These are phyloP conservation scores for Prunella himalayana DNA, from an alignment of 2,113 vertebrate species.

Conservation along the genomic window DNA sequence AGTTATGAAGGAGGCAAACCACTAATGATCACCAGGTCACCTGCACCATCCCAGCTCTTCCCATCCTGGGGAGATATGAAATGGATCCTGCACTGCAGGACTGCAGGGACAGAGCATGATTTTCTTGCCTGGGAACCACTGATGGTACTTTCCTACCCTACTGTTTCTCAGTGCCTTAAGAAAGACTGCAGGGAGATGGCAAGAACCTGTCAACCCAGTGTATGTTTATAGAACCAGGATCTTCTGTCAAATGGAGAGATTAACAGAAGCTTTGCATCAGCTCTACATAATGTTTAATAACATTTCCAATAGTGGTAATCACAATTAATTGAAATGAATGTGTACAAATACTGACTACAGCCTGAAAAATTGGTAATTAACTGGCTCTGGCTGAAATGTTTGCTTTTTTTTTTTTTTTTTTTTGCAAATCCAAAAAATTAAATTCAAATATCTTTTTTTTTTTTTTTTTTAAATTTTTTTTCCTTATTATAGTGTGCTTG, in stretches of 20 bases:
- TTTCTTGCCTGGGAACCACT: not conserved
- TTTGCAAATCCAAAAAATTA: not conserved
- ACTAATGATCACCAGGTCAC: not conserved
- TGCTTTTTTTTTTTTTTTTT: not conserved
- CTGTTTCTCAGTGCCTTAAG: not conserved
- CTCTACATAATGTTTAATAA: not conserved
- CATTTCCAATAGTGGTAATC: not conserved
- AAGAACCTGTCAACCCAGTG: not conserved
- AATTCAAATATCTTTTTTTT: not conserved
- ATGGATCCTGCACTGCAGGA: not conserved
- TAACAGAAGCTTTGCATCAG: not conserved
- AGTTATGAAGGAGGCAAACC: not conserved
- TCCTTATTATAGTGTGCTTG: not conserved
- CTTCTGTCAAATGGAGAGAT: not conserved
- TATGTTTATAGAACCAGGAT: not conserved
- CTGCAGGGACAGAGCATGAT: rapidly evolving
- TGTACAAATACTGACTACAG: not conserved
- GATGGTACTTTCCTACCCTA: not conserved
- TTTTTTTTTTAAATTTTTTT: too few species aligned
- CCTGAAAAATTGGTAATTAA: not conserved
- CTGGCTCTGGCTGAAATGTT: not conserved
- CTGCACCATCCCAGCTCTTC: not conserved
- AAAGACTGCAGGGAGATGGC: not conserved
- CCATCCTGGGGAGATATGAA: not conserved
- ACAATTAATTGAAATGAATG: not conserved